phyloP scores from a whole-genome alignment of 2,888 invertebrate species.

The Cryptops parisi region DNA sequence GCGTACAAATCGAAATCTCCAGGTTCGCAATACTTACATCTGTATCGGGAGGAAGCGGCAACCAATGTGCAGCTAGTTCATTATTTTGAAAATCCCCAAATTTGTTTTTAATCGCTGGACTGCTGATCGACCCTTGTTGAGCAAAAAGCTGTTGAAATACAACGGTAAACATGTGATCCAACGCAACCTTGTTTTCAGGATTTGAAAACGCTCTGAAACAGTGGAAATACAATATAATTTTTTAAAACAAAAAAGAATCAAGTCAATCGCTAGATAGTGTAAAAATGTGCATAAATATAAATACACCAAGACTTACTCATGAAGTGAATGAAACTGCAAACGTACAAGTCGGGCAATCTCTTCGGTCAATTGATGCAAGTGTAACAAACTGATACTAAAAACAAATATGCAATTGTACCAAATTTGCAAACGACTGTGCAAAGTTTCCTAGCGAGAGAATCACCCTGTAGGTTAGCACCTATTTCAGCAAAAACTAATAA shows the following conservation, averaged over 20 bases:
- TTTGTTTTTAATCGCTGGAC: not conserved
- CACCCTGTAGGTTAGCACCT: too few species aligned
- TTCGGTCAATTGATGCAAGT: conserved; percentile 4
- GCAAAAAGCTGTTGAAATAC: conserved; percentile 1
- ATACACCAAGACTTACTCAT: conserved; percentile 1
- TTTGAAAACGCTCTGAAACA: conserved; percentile 6
- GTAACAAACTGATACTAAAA: conserved; percentile 1
- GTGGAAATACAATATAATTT: not conserved
- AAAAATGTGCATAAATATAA: not conserved
- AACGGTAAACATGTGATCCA: conserved; percentile 6
- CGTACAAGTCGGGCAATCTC: not conserved
- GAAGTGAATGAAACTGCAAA: conserved; percentile 5
- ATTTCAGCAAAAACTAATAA: not conserved
- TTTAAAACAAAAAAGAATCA: not conserved
- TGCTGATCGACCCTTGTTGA: not conserved
- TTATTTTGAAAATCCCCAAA: conserved; percentile 6
- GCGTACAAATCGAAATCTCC: not conserved
- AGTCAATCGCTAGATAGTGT: not conserved
- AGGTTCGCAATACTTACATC: not conserved
- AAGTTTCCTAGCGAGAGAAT: too few species aligned
- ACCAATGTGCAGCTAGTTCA: conserved; percentile 4
- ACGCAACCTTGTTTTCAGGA: not conserved
- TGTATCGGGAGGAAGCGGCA: not conserved
- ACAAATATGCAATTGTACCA: not conserved
- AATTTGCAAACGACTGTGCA: too few species aligned